These are phyloP conservation scores for Caradrina kadenii DNA, from an alignment of 2,888 invertebrate genomes.

Conservation along the genomic window DNA sequence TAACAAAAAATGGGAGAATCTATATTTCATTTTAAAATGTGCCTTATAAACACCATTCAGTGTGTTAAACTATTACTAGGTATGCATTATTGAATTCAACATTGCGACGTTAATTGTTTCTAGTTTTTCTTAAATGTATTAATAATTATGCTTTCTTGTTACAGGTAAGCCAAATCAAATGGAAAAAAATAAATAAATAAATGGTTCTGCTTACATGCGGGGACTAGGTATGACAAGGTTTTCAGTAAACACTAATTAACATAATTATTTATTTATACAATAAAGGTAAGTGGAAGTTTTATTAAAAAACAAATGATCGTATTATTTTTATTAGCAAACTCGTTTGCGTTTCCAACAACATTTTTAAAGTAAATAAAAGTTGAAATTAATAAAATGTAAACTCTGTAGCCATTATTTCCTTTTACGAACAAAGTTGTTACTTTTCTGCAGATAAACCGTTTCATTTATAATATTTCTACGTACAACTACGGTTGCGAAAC, in stretches of 20 bases:
- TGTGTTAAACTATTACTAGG: no score
- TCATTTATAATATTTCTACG: constrained; percentile 42
- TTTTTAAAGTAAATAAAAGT: constrained; percentile 26
- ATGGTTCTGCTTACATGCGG: background rate
- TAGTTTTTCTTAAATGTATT: background rate
- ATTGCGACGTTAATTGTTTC: background rate
- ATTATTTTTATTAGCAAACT: constrained; percentile 9
- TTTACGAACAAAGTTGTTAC: constrained; percentile 35
- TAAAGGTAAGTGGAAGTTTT: background rate
- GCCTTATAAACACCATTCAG: no score
- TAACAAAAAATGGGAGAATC: no score
- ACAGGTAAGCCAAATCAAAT: constrained; percentile 35
- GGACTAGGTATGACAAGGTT: constrained; percentile 19
- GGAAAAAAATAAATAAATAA: no score
- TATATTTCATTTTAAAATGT: no score
- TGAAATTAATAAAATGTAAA: constrained; percentile 31
- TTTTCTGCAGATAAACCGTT: constrained; percentile 29
- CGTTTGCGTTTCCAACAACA: constrained; percentile 27
- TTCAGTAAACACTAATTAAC: constrained; percentile 1
- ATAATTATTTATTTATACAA: background rate
- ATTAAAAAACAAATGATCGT: constrained; percentile 3
- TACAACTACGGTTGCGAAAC: constrained; percentile 37
- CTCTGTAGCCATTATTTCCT: constrained; percentile 35
- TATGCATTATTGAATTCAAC: no score
- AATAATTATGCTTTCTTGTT: constrained; percentile 13